Percentiles rank a stretch among this genome's conserved stretches.
These are phyloP conservation scores for Delia radicum DNA, from an alignment of 1,140 invertebrate genomes.

Conservation along the genomic window DNA sequence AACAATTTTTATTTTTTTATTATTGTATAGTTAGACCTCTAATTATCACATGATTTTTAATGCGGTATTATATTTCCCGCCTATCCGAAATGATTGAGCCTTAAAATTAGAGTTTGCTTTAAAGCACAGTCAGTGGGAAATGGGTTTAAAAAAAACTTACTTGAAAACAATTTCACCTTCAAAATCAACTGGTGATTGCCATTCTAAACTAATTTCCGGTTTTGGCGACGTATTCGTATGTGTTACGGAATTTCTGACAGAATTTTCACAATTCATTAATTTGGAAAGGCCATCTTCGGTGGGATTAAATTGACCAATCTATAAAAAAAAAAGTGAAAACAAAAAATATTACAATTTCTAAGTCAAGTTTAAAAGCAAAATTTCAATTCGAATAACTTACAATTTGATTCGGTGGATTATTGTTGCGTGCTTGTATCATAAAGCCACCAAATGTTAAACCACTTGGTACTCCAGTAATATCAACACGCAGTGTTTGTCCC, in stretches of 20 bases:
- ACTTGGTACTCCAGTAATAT: conserved; percentile 58
- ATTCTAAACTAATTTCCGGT: conserved; percentile 66
- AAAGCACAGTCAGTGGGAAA: too few species aligned
- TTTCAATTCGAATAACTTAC: conserved; percentile 30
- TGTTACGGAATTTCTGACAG: conserved; percentile 62
- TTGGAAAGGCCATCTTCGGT: conserved; percentile 58
- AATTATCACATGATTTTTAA: too few species aligned
- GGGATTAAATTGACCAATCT: conserved; percentile 62
- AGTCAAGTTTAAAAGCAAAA: background rate
- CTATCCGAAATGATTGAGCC: too few species aligned
- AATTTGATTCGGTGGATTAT: conserved; percentile 51
- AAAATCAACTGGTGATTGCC: conserved; percentile 69
- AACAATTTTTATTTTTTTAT: too few species aligned
- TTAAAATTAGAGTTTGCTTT: too few species aligned
- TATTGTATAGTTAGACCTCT: too few species aligned
- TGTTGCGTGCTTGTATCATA: conserved; percentile 63
- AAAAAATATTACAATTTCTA: background rate
- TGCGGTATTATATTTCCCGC: too few species aligned
- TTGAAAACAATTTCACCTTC: conserved; percentile 74
- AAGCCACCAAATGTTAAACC: conserved; percentile 65
- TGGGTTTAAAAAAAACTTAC: conserved; percentile 61
- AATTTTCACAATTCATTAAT: conserved; percentile 66
- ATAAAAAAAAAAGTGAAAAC: background rate
- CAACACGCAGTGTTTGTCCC: conserved; percentile 58
- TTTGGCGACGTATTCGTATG: conserved; percentile 68